Conservation (phyloP, 2,888 invertebrate genomes). For the Halictus ligatus region DNA sequence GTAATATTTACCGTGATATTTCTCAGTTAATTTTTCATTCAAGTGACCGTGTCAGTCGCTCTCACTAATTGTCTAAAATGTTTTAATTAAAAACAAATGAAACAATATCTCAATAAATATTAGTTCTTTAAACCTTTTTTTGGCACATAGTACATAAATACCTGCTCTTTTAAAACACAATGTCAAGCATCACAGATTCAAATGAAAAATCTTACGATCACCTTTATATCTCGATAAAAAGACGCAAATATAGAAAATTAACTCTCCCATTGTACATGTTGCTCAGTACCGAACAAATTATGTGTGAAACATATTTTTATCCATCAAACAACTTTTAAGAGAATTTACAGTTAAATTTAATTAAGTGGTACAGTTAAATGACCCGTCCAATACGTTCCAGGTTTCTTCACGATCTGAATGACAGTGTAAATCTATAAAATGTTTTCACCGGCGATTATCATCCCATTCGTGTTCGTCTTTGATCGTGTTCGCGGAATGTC, state of each 20-base stretch:
- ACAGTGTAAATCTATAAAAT: conserved; percentile 3
- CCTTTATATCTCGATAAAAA: not conserved
- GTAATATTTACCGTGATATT: no score
- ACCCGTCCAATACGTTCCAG: not conserved
- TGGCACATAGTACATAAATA: no score
- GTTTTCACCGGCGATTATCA: conserved; percentile 23
- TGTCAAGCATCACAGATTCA: not conserved
- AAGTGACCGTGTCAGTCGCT: no score
- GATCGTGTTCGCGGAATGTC: conserved; percentile 24
- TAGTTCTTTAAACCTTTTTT: no score
- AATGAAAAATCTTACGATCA: not conserved
- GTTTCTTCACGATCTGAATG: not conserved
- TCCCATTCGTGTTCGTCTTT: conserved; percentile 13
- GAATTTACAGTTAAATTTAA: no score
- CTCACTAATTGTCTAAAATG: no score
- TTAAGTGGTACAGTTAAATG: conserved; percentile 1
- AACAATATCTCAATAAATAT: no score
- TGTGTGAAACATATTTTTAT: not conserved
- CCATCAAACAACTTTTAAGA: not conserved
- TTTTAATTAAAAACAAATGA: no score
- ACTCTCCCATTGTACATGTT: not conserved
- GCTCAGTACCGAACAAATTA: not conserved
- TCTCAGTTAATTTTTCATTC: no score
- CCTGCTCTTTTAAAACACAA: not conserved
- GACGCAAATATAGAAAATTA: not conserved